phyloP scores from a whole-genome alignment of 1,140 invertebrate genomes.

The Drosophila triauraria region DNA sequence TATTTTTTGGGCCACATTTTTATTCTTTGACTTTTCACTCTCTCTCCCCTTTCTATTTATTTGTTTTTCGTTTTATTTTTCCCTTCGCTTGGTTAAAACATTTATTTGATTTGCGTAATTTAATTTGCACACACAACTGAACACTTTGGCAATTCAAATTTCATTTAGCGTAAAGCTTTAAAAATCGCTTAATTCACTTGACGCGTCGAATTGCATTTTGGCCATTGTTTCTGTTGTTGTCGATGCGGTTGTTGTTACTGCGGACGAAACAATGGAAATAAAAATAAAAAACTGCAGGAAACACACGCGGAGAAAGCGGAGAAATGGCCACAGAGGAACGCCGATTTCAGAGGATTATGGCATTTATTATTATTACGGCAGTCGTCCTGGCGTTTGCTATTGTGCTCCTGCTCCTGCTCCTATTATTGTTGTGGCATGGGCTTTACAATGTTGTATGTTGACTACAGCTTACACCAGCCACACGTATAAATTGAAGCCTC shows the following conservation, averaged over 20 bases:
- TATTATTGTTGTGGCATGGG: constrained; percentile 30
- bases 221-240: constrained; percentile 40
- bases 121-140: constrained; percentile 79
- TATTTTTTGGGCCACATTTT: constrained; percentile 32
- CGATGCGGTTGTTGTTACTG: constrained; percentile 47
- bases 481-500: not conserved
- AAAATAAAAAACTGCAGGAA: constrained; percentile 74
- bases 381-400: constrained; percentile 47
- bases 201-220: constrained; percentile 62
- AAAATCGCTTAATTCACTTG: constrained; percentile 83
- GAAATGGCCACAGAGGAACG: constrained; percentile 45
- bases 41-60: constrained; percentile 22
- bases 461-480: constrained; percentile 14
- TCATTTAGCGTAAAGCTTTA: constrained; percentile 83
- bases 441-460: constrained; percentile 54
- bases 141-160: constrained; percentile 78
- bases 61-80: constrained; percentile 21
- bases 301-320: constrained; percentile 12
- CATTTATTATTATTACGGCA: constrained; percentile 80
- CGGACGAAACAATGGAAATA: constrained; percentile 78
- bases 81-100: constrained; percentile 51
- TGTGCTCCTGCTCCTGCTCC: constrained; percentile 15
- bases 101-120: constrained; percentile 82
- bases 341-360: constrained; percentile 71
- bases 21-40: constrained; percentile 25